These are phyloP conservation scores for Epinotia ramella DNA, from an alignment of 2,888 invertebrate genomes.

Conservation along the genomic window DNA sequence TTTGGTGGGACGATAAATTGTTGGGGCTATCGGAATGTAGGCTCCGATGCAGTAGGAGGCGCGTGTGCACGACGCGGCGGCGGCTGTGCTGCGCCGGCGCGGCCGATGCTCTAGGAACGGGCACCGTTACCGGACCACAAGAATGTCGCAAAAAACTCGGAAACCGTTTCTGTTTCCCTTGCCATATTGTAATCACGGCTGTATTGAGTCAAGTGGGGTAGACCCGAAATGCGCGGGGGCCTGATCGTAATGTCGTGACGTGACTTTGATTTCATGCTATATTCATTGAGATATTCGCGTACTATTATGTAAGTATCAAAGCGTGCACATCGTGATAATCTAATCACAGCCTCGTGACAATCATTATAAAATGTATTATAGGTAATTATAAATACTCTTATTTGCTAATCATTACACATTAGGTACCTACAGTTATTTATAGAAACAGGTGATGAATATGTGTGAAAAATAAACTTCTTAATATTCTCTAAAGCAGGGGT, in stretches of 20 bases:
- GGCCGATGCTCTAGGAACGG: conserved; percentile 59
- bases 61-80: conserved; percentile 45
- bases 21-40: conserved; percentile 35
- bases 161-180: conserved; percentile 80
- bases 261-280: conserved; percentile 75
- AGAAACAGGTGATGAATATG: not conserved
- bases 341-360: conserved; percentile 55
- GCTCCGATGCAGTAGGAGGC: conserved; percentile 53
- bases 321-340: conserved; percentile 63
- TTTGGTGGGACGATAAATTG: not conserved
- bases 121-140: conserved; percentile 78
- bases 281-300: conserved; percentile 67
- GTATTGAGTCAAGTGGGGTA: conserved; percentile 34
- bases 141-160: conserved; percentile 75
- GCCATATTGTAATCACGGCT: conserved; percentile 57
- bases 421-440: too few species aligned
- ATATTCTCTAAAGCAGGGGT: not conserved
- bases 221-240: conserved; percentile 23
- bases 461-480: not conserved
- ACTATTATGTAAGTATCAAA: conserved; percentile 69
- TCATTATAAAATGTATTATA: conserved; percentile 47
- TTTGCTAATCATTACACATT: conserved; percentile 1
- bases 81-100: conserved; percentile 50
- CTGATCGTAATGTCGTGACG: conserved; percentile 71
- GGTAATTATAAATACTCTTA: conserved; percentile 18